A percentile compares a stretch with the other conserved stretches of the same genome.
These are phyloP conservation scores for Nibea coibor DNA, from an alignment of 2,113 vertebrate species.

Conservation along the genomic window DNA sequence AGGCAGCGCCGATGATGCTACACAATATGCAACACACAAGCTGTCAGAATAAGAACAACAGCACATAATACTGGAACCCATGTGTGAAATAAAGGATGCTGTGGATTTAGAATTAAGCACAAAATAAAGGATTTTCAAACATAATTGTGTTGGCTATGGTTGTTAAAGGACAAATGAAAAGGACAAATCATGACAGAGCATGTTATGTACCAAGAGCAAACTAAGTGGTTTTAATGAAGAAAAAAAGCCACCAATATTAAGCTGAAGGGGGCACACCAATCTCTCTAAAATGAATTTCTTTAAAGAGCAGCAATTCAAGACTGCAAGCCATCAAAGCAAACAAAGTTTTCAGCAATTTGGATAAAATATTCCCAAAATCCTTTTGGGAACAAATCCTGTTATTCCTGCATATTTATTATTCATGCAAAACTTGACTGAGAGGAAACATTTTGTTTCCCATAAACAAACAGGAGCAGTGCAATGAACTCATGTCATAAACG, in stretches of 20 bases:
- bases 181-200: constrained; percentile 41
- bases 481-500: constrained; percentile 22
- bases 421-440: constrained; percentile 9
- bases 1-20: constrained; percentile 11
- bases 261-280: constrained; percentile 53
- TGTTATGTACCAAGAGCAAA: constrained; percentile 33
- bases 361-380: constrained; percentile 23
- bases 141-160: constrained; percentile 34
- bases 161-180: constrained; percentile 52
- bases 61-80: not conserved
- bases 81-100: constrained; percentile 31
- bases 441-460: constrained; percentile 34
- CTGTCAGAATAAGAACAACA: constrained; percentile 18
- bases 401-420: constrained; percentile 2
- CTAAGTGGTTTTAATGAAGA: constrained; percentile 49
- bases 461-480: constrained; percentile 19
- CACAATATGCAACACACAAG: constrained; percentile 31
- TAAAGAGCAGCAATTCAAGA: constrained; percentile 37
- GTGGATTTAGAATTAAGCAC: constrained; percentile 26
- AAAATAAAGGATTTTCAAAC: constrained; percentile 41
- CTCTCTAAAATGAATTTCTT: constrained; percentile 57
- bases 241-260: constrained; percentile 18
- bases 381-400: not conserved
- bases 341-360: constrained; percentile 21
- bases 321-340: constrained; percentile 41